Base-by-base conservation (phyloP, 2,888 invertebrate species). In the Calliopum simillimum region DNA sequence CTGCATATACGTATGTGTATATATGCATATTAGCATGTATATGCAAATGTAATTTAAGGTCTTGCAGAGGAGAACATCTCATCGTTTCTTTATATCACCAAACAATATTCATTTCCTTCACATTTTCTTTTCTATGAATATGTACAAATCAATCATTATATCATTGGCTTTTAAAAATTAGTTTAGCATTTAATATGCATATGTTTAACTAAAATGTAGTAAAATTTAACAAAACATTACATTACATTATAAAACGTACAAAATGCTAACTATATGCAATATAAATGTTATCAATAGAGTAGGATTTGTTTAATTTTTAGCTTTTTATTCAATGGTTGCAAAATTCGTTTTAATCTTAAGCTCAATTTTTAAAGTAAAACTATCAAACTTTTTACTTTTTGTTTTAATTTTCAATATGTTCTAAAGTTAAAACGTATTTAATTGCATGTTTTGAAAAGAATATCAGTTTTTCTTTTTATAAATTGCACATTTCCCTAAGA, bases 401-500 rank as follows among this genome's bases (percentile, higher is more conserved):
- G 33, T 6, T 33, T 8, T 51, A 11, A 13, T 25, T 64, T 14
- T 59, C 19, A 13, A 47, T 59, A 49, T 67, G 23, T 53, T 58
- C 33, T 33, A 33, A 46, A 58, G 44, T 66, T 58, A 66, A 66
- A 58, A 66, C 46, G 46, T 66, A 25, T 19, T 46, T 43, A 56
- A 25, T 56, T 58, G 33, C 66, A 47, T 23, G 25, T 46, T 58
- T 23, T 1, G n/a, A 74, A 71, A 70, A 71, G 71, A 66, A 69
- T 74, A 69, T 56, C 51, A 69, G 66, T 72, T 69, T 69, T 49
- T 65, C 47, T 66, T 59, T 68, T 69, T 73, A 72, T 62, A 73
- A 76, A 76, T 76, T 76, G 76, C 74, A 76, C 75, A 69, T 67
- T 74, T 76, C 75, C 76, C 76, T 76, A 76, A 72, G 63, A 71